These are phyloP conservation scores for Ephialtes manifestator DNA, from an alignment of 2,888 invertebrate genomes.

Conservation along the genomic window DNA sequence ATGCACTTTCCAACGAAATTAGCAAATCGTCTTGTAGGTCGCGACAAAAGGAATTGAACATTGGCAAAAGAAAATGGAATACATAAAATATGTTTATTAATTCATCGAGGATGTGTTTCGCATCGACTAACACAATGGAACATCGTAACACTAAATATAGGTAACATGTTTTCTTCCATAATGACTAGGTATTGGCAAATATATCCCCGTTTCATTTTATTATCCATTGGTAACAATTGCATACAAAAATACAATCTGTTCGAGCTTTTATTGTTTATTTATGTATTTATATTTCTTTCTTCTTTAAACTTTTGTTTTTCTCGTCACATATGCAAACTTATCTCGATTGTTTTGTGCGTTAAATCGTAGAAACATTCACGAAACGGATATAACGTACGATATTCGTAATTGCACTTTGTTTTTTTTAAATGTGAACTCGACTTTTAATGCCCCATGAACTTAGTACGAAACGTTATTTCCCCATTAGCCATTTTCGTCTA, in stretches of 20 bases:
- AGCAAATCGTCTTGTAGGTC: neutral
- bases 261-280: conserved; percentile 48
- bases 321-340: conserved; percentile 63
- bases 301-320: conserved; percentile 7
- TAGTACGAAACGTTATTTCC: conserved; percentile 25
- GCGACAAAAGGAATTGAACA: conserved; percentile 53
- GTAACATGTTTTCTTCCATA: conserved; percentile 78
- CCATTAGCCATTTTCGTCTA: neutral
- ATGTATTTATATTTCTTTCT: conserved; percentile 32
- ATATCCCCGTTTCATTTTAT: conserved; percentile 77
- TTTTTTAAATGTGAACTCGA: conserved; percentile 1
- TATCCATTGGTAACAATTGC: conserved; percentile 79
- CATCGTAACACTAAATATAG: conserved; percentile 81
- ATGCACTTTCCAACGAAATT: conserved; percentile 29
- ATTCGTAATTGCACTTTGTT: conserved; percentile 47
- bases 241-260: conserved; percentile 84
- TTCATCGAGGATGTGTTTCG: conserved; percentile 66
- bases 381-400: conserved; percentile 33
- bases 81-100: conserved; percentile 82
- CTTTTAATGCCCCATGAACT: conserved; percentile 50
- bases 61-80: conserved; percentile 63
- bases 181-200: conserved; percentile 83
- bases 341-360: conserved; percentile 80
- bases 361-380: conserved; percentile 65
- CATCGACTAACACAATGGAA: conserved; percentile 69